Conservation (phyloP, 1,140 invertebrate species). For the Eumeta japonica region DNA sequence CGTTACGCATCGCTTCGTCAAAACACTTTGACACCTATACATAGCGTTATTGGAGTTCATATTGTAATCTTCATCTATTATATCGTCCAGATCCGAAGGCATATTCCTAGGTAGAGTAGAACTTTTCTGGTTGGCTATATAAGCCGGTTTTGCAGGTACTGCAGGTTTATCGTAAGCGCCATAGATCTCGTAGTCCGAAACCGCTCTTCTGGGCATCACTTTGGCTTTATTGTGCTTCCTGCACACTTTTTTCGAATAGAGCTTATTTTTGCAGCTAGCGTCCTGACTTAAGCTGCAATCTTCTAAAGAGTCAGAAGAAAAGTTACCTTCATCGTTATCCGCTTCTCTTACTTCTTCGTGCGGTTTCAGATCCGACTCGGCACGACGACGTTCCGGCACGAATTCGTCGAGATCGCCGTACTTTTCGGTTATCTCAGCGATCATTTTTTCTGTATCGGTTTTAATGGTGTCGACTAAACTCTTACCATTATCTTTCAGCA, state of each 20-base stretch:
- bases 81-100: constrained; percentile 51
- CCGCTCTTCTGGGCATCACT: constrained; percentile 60
- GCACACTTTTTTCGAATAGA: constrained; percentile 54
- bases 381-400: constrained; percentile 29
- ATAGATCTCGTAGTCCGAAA: constrained; percentile 78
- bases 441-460: constrained; percentile 63
- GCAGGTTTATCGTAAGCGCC: constrained; percentile 42
- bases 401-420: constrained; percentile 62
- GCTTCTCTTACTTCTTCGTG: constrained; percentile 28
- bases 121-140: constrained; percentile 41
- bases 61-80: constrained; percentile 31
- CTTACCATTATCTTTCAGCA: constrained; percentile 57
- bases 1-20: constrained; percentile 52
- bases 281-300: constrained; percentile 64
- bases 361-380: constrained; percentile 45
- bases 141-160: constrained; percentile 33
- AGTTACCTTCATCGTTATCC: constrained; percentile 63
- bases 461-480: constrained; percentile 63
- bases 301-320: constrained; percentile 75
- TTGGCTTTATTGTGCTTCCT: constrained; percentile 56
- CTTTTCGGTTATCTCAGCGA: constrained; percentile 62
- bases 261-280: constrained; percentile 53
- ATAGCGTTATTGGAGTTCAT: constrained; percentile 31
- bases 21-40: constrained; percentile 51
- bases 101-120: constrained; percentile 54